Evolutionary conservation across 2,888 invertebrate species (phyloP).

Genomic region (Aricia artaxerxes): DNA sequence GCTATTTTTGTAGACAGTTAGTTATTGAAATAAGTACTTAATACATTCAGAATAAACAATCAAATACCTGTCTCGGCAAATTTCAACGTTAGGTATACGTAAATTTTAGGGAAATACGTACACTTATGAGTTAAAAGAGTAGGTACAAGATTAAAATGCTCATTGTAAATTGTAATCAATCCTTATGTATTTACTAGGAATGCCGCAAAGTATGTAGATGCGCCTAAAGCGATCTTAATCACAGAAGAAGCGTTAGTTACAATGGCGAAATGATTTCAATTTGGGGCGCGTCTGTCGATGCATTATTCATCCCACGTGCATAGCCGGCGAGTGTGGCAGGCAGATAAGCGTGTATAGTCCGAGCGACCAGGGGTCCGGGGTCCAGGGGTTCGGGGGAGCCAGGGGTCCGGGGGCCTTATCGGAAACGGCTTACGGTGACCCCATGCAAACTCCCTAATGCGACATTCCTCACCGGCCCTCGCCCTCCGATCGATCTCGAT

Average conservation of each 20-base stretch:
- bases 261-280: conserved; percentile 69
- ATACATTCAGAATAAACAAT: too few species aligned
- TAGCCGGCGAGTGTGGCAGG: conserved; percentile 70
- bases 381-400: conserved; percentile 66
- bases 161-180: neutral
- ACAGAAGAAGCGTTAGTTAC: conserved; percentile 37
- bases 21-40: too few species aligned
- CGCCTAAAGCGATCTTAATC: conserved; percentile 11
- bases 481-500: conserved; percentile 74
- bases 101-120: too few species aligned
- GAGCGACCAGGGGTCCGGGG: conserved; percentile 50
- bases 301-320: conserved; percentile 74
- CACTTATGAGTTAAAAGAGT: too few species aligned
- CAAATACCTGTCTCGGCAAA: too few species aligned
- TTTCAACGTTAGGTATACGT: too few species aligned
- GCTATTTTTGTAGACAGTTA: too few species aligned
- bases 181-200: neutral
- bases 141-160: too few species aligned
- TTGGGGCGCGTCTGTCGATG: conserved; percentile 56
- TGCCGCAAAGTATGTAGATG: neutral
- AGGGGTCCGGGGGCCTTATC: conserved; percentile 71
- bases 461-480: conserved; percentile 67
- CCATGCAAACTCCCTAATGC: conserved; percentile 77
- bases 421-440: conserved; percentile 80
- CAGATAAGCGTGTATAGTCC: conserved; percentile 68